Conservation (phyloP, 2,797 vertebrate genomes). For the Centroberyx gerrardi region DNA sequence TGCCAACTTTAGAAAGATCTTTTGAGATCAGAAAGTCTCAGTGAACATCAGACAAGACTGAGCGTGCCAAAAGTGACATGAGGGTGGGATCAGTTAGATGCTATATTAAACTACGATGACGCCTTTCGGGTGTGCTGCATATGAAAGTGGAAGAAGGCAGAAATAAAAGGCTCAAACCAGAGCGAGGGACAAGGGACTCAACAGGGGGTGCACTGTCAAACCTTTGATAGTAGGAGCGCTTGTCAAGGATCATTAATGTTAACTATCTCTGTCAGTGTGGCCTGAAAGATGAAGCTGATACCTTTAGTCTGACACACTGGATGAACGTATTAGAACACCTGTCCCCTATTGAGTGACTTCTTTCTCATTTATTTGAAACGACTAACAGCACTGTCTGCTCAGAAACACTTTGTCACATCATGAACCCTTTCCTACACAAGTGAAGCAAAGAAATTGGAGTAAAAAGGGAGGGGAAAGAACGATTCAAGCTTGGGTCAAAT, state of each 20-base stretch:
- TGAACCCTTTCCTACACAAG: neutral
- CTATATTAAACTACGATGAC: slow-evolving; percentile 73
- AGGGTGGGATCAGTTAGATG: slow-evolving; percentile 57
- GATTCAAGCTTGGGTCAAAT: too few species aligned
- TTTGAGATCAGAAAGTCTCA: slow-evolving; percentile 68
- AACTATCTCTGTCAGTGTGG: neutral
- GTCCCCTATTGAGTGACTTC: neutral
- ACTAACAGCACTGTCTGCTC: neutral
- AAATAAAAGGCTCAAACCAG: neutral
- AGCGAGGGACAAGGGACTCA: neutral
- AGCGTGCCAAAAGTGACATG: slow-evolving; percentile 71
- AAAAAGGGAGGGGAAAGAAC: too few species aligned
- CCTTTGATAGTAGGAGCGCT: neutral
- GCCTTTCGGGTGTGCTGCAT: slow-evolving; percentile 58
- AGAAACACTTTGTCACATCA: neutral
- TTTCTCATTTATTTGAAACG: slow-evolving; percentile 10
- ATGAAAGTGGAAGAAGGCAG: slow-evolving; percentile 13
- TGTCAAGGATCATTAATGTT: neutral
- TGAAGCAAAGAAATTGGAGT: neutral
- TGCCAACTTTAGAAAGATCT: slow-evolving; percentile 67
- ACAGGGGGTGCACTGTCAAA: too few species aligned
- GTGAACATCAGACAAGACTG: slow-evolving; percentile 45
- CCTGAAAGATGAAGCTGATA: neutral
- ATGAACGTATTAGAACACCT: neutral
- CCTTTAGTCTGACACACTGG: neutral